Evolutionary conservation across 2,797 vertebrate genomes (phyloP).

Genomic region (Chloroceryle amazona): DNA sequence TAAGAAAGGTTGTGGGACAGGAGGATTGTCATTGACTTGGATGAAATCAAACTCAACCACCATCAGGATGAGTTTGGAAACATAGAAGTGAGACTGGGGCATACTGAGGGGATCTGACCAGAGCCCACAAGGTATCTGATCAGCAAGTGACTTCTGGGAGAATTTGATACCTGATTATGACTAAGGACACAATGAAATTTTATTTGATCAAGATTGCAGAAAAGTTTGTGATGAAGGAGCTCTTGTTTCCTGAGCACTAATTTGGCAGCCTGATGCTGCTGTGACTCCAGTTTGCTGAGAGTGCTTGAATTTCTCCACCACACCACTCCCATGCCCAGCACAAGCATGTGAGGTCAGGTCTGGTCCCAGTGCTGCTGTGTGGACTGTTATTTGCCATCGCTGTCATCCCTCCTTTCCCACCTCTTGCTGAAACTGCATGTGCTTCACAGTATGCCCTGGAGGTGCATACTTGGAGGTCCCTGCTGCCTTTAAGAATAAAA

Average conservation of each 20-base stretch:
- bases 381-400: background rate
- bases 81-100: background rate
- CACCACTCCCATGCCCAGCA: background rate
- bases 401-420: background rate
- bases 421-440: background rate
- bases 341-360: background rate
- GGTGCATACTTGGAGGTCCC: background rate
- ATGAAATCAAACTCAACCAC: background rate
- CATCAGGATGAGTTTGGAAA: background rate
- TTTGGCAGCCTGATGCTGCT: background rate
- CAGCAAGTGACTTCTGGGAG: background rate
- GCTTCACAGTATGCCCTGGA: accelerated
- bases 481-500: background rate
- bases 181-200: background rate
- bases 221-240: background rate
- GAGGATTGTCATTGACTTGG: background rate
- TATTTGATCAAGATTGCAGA: background rate
- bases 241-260: background rate
- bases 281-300: background rate
- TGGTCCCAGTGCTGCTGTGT: background rate
- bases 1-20: background rate
- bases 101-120: background rate
- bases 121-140: background rate
- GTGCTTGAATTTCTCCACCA: background rate
- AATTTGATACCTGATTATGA: background rate